phyloP scores from a whole-genome alignment of 2,888 invertebrate genomes.

The Congeria kusceri region DNA sequence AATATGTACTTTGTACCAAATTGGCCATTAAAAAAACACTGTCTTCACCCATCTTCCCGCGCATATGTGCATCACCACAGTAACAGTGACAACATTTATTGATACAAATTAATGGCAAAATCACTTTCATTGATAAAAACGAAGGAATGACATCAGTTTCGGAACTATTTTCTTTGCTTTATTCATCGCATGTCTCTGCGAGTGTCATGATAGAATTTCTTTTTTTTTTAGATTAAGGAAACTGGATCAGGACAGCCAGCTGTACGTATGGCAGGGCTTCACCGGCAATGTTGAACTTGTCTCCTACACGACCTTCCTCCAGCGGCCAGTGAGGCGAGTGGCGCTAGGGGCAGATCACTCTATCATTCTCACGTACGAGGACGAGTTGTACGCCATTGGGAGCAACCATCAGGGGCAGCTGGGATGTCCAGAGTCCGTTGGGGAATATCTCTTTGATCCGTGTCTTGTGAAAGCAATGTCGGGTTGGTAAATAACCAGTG shows the following conservation, averaged over 20 bases:
- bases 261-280: conserved; percentile 79
- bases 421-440: conserved; percentile 72
- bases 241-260: conserved; percentile 63
- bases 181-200: no score
- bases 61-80: no score
- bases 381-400: conserved; percentile 80
- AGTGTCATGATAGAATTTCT: no score
- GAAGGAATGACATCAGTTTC: no score
- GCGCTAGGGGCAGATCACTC: conserved; percentile 80
- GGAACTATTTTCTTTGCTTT: no score
- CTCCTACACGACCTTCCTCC: conserved; percentile 70
- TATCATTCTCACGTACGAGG: conserved; percentile 78
- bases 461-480: conserved; percentile 65
- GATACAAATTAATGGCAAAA: no score
- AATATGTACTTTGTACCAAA: no score
- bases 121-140: no score
- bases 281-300: conserved; percentile 70
- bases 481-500: conserved; percentile 65
- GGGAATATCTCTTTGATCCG: conserved; percentile 73
- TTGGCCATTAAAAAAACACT: no score
- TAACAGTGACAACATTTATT: no score
- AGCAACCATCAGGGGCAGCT: conserved; percentile 82
- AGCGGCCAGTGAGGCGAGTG: conserved; percentile 68
- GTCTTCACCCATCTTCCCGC: no score
- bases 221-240: no score